Evolutionary conservation across 1,140 invertebrate genomes (phyloP), one percentile per base, ranked within the genome.

Genomic region (Grapholita molesta): DNA sequence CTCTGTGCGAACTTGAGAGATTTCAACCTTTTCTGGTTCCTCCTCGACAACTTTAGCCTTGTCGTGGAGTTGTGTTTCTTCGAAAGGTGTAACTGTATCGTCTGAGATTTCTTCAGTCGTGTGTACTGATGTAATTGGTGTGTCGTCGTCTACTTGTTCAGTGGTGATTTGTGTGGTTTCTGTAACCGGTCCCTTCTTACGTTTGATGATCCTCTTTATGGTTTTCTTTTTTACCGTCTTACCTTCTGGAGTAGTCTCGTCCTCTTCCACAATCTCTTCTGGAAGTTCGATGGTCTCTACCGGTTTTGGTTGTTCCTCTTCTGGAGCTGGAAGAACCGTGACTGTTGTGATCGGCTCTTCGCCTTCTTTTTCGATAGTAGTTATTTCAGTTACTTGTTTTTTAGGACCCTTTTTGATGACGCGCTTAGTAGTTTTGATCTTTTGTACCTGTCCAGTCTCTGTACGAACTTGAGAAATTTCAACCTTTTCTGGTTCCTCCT

Each of bases 401-500:
- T 81, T 78, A 11, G 66, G 74, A 21, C 72, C 80, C 64, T 85
- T 86, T 67, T 80, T 85, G 55, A 83, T 85, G 4, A 72, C 35
- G 2, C 70, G 65, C 33, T 77, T 77, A 66, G 71, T 74, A n/a
- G 64, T 70, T 48, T 69, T 73, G 32, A 70, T 66, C n/a, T 71
- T 71, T 64, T 73, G 67, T 38, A 74, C 61, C 57, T 69, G 72
- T 4, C 86, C 83, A 70, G 77, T 72, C 25, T 69, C 69, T 5
- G 85, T 87, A 12, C 74, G 77, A 18, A 85, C 84, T 68, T 93
- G 84, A 1, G 89, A 85, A 0, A 91, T 73, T 1, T 79, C 85
- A 3, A 88, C 82, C 66, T 5, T 6, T 35, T 35, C 33, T 1
- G 33, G 33, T 9, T 6, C 33, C 11, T 35, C 33, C 11, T 35